Evolutionary conservation across 2,113 vertebrate species (phyloP).

Genomic region (Dromas ardeola): DNA sequence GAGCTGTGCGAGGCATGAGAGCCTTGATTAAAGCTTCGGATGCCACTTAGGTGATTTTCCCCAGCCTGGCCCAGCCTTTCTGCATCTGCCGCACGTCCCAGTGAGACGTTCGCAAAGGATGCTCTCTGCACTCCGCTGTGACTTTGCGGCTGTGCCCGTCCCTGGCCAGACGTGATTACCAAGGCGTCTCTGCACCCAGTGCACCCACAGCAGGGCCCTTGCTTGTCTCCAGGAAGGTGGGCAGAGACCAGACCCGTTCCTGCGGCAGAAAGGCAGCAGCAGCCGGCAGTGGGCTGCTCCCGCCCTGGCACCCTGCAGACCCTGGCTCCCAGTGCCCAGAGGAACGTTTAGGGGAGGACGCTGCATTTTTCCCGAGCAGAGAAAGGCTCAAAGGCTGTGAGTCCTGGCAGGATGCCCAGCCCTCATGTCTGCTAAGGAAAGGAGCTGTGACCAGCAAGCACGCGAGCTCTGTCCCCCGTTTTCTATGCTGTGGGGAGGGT

Average conservation of each 20-base stretch:
- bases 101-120: background rate
- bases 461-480: background rate
- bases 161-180: background rate
- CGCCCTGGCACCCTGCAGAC: background rate
- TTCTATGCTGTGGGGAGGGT: background rate
- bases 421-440: background rate
- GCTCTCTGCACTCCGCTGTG: background rate
- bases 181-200: background rate
- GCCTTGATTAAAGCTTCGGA: background rate
- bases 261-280: background rate
- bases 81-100: background rate
- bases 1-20: fast-evolving
- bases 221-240: background rate
- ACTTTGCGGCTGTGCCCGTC: fast-evolving
- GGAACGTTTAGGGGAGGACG: background rate
- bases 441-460: background rate
- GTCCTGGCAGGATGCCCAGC: constrained; percentile 43
- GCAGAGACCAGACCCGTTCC: background rate
- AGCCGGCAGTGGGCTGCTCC: background rate
- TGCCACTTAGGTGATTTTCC: background rate
- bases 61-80: background rate
- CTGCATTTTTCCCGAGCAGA: background rate
- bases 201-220: background rate
- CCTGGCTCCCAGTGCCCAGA: background rate
- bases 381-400: constrained; percentile 14